Evolutionary conservation across 1,140 invertebrate species (phyloP), one percentile per base, ranked within the genome.

Genomic region (fruit fly (Drosophila melanogaster)): DNA sequence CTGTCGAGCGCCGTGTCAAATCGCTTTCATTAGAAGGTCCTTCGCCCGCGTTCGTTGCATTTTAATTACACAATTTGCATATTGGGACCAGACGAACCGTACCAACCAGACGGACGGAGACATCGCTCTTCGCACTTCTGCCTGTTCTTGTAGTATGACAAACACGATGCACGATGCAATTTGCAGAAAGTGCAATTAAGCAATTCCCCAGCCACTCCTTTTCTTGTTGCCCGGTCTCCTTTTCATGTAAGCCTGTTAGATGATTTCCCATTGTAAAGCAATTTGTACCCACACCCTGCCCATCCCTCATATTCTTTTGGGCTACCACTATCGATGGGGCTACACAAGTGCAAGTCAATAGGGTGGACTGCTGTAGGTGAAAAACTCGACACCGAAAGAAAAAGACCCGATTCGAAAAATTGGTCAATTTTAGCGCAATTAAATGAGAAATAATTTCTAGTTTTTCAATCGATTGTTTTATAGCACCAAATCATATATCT

Each of bases 11-110:
- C 3, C 37, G 10, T 50, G 44, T 24, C 15, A 67, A 64, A 67
- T 64, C 26, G 60, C 44, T 51, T 50, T 50, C 33, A 51, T 59
- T 58, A 47, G 24, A 41, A 50, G 19, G 26, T 22, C 40, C 44
- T 19, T 22, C 15, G 8, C 17, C 46, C 38, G 72, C 53, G 26
- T 46, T 53, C 37, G 22, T 46, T 60, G 62, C 62, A 60, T 77
- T 77, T 77, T 67, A 56, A 69, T 77, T 77, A 56, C 56, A 37
- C 56, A 55, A 77, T 77, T 77, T 77, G 54, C 73, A 77, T 77
- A 75, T 66, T 75, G 54, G 65, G 38, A 10, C n/a, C 22, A 37
- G 37, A 38, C 19, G 6, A 6, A 6, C 38, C 33, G 1, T 1
- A 6, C 33, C 33, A 33, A 6, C 33, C 12, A 30, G 26, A 37